Percentiles rank a stretch among this genome's conserved stretches.
phyloP scores from a whole-genome alignment of 2,888 invertebrate species.

The Nomada hirtipes region DNA sequence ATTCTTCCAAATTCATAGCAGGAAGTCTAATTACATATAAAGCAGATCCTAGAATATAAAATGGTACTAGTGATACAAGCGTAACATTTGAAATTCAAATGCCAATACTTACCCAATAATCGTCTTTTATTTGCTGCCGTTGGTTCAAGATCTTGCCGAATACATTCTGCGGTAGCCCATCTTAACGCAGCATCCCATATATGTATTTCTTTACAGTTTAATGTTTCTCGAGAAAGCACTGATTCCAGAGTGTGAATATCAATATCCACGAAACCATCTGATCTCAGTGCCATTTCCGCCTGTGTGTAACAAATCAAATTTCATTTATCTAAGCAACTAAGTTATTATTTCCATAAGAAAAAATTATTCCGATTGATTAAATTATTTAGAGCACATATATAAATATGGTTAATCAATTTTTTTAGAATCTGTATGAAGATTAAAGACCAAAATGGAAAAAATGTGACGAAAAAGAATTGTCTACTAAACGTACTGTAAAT shows the following conservation, averaged over 20 bases:
- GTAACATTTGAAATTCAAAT: neutral
- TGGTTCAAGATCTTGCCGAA: slow-evolving; percentile 92
- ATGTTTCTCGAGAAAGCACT: slow-evolving; percentile 95
- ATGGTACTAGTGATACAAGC: slow-evolving; percentile 6
- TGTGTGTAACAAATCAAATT: slow-evolving; percentile 82
- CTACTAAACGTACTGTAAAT: neutral
- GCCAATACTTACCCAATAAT: slow-evolving; percentile 75
- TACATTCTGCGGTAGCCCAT: slow-evolving; percentile 97
- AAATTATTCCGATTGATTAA: neutral
- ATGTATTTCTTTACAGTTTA: slow-evolving; percentile 97
- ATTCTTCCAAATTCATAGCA: slow-evolving; percentile 96
- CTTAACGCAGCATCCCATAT: slow-evolving; percentile 95
- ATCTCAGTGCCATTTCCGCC: slow-evolving; percentile 98
- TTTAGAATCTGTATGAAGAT: too few relatives aligned
- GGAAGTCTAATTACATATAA: slow-evolving; percentile 96
- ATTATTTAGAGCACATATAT: neutral
- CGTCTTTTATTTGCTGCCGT: slow-evolving; percentile 89
- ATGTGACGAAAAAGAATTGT: neutral
- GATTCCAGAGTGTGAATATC: slow-evolving; percentile 96
- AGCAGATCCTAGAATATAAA: slow-evolving; percentile 83
- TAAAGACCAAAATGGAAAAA: too few relatives aligned
- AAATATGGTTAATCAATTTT: too few relatives aligned
- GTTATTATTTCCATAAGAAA: neutral
- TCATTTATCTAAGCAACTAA: slow-evolving; percentile 16
- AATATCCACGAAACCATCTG: slow-evolving; percentile 98